Base-by-base conservation (phyloP, 1,140 invertebrate genomes). In the Tetramorium alpestre region DNA sequence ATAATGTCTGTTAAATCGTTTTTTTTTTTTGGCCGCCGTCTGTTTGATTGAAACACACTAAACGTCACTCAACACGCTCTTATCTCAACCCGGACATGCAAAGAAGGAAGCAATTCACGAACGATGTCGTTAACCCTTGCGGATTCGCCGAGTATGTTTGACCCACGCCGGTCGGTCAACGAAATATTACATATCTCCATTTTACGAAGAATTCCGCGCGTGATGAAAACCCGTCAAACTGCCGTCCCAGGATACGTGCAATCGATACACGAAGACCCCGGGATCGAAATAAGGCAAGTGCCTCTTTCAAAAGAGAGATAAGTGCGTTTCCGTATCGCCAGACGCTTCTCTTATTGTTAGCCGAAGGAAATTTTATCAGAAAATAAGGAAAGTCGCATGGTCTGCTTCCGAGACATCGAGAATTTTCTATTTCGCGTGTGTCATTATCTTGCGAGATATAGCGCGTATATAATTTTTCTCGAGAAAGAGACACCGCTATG, bases 51-150 rank as follows among this genome's bases (percentile, higher is more conserved):
- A 70, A 41, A 56, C 49, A 25, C n/a, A 41, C 18, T 47, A 25
- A 69, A 70, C 38, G 22, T 47, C 25, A 65, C 16, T 54, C 47
- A 44, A 38, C 62, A 7, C 3, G 38, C 25, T 73, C 25, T 73
- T 73, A 87, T 60, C 73, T 58, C 49, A 86, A 87, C 28, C 64
- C 38, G 75, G 16, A 85, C 22, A 33, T 56, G 60, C 64, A 87
- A 90, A 87, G 60, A 51, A 65, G 65, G 77, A 75, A 89, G 70
- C 69, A 49, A 75, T 7, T 49, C 75, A 41, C 58, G 22, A 33
- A 47, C 38, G 41, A 89, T 89, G 88, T 89, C 89, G 28, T 89
- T 90, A 89, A 89, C 88, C 89, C 56, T 85, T 33, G 18, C 49
- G 33, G 86, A 87, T 87, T 87, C 38, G 54, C 33, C 76, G 51